Base-by-base conservation (phyloP, 2,797 vertebrate genomes). In the Sebastes flavidus region DNA sequence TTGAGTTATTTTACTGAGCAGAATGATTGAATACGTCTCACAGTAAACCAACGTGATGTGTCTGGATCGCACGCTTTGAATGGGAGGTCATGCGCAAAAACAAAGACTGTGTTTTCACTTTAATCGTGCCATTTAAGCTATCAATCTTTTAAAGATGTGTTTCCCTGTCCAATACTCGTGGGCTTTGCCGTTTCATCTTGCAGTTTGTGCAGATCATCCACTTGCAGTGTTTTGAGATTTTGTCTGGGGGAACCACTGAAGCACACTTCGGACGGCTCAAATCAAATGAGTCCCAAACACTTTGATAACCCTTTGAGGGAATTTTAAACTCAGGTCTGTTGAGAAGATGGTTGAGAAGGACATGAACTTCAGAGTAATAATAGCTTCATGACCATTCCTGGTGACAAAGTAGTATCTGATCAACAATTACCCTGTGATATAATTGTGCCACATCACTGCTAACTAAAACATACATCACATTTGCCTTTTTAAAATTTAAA, bases 261-360 rank as follows among this genome's bases (percentile, higher is more conserved):
- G 55, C 32, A 32, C 18, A 7, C 42, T 20, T 27, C 2, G n/a
- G 22, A 34, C 5, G 2, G 27, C 29, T 38, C 24, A 1, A 30
- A 27, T 46, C 13, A 11, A 72, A n/a, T 1, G 9, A 65, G 52
- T 70, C 55, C 32, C 36, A n/a, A 63, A 16, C 32, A 1, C 42
- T 63, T 49, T 52, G 22, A 8, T 42, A 27, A 55, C 68, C 16
- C 58, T 77, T 69, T 46, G 63, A 29, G 38, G 74, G 34, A 69
- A 75, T 55, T 55, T 60, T 61, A 52, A 86, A 85, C 87, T 91
- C 88, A 88, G 89, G 87, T 87, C 71, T 77, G 75, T 67, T 38
- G 61, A 75, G 58, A 82, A 74, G 63, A 80, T 9, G 55, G 59
- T 27, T 42, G 32, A 75, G 62, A 77, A 24, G 22, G 69, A 82